A percentile compares a stretch with the other conserved stretches of the same genome.
These are phyloP conservation scores for Xanthia icteritia DNA, from an alignment of 2,888 invertebrate genomes.

Conservation along the genomic window DNA sequence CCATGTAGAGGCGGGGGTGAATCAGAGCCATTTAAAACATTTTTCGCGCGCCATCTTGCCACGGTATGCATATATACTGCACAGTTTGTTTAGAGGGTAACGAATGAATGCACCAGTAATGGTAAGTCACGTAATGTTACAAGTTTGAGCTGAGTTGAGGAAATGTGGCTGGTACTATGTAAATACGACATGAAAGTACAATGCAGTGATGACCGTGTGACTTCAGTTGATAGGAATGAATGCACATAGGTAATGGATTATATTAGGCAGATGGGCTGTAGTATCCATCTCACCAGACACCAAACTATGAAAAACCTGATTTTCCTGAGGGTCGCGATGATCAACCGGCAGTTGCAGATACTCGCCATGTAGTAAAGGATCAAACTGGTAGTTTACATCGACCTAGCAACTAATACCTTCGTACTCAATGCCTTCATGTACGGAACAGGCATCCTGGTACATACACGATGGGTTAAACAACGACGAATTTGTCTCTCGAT, in stretches of 20 bases:
- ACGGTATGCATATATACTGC: conserved; percentile 38
- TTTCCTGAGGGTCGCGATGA: conserved; percentile 11
- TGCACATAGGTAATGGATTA: conserved; percentile 17
- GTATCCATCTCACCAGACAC: background rate
- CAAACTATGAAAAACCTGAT: conserved; percentile 10
- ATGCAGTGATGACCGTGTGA: background rate
- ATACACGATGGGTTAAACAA: conserved; percentile 6
- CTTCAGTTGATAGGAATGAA: background rate
- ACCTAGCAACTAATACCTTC: background rate
- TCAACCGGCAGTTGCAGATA: conserved; percentile 5
- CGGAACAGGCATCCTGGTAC: background rate
- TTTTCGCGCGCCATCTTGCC: conserved; percentile 63
- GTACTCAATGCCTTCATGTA: background rate
- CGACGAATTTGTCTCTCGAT: background rate
- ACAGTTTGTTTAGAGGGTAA: conserved; percentile 17
- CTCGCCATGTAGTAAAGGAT: background rate
- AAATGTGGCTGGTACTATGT: conserved; percentile 18
- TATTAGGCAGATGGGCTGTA: background rate
- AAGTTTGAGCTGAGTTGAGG: conserved; percentile 21
- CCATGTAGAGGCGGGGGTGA: conserved; percentile 56
- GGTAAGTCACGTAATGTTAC: conserved; percentile 12
- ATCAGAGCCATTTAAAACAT: conserved; percentile 58
- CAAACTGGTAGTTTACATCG: background rate
- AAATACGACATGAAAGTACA: conserved; percentile 29
- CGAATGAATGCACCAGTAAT: conserved; percentile 27